Conservation (phyloP, 2,113 vertebrate species). For the Nothoprocta pentlandii region DNA sequence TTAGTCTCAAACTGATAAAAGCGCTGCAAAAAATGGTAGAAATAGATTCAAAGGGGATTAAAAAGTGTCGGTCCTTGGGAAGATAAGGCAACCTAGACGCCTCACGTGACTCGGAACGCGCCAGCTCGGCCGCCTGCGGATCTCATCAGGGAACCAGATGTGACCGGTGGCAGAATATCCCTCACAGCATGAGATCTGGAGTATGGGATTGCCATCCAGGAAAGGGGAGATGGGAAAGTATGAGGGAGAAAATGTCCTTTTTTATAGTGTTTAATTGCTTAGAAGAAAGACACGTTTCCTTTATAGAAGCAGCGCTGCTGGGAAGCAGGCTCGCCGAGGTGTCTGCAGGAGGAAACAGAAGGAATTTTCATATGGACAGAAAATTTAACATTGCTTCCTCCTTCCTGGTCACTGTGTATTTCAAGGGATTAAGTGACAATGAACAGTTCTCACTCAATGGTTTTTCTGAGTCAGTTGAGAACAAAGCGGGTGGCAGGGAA, state of each 20-base stretch:
- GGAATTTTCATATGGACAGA: constrained; percentile 2
- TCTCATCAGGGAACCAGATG: constrained; percentile 75
- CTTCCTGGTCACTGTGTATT: not conserved
- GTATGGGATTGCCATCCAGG: constrained; percentile 50
- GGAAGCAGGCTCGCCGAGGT: constrained; percentile 25
- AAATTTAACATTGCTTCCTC: not conserved
- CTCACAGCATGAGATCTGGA: constrained; percentile 29
- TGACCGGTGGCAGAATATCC: constrained; percentile 66
- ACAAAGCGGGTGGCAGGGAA: accelerated
- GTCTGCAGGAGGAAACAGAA: constrained; percentile 25
- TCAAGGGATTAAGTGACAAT: not conserved
- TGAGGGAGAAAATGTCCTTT: constrained; percentile 62
- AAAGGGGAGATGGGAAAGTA: constrained; percentile 68
- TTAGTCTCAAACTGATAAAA: constrained; percentile 30
- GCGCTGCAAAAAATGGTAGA: not conserved
- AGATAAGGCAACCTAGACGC: constrained; percentile 38
- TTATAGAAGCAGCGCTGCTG: constrained; percentile 37
- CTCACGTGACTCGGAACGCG: constrained; percentile 10
- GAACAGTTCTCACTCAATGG: constrained; percentile 6
- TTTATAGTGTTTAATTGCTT: constrained; percentile 33
- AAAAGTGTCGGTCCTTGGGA: not conserved
- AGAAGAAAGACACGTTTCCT: constrained; percentile 15
- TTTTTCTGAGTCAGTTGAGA: not conserved
- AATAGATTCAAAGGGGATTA: not conserved
- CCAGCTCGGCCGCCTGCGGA: constrained; percentile 56